These are phyloP conservation scores for Peromyscus attwateri DNA, from an alignment of 2,797 vertebrate species.

Conservation along the genomic window DNA sequence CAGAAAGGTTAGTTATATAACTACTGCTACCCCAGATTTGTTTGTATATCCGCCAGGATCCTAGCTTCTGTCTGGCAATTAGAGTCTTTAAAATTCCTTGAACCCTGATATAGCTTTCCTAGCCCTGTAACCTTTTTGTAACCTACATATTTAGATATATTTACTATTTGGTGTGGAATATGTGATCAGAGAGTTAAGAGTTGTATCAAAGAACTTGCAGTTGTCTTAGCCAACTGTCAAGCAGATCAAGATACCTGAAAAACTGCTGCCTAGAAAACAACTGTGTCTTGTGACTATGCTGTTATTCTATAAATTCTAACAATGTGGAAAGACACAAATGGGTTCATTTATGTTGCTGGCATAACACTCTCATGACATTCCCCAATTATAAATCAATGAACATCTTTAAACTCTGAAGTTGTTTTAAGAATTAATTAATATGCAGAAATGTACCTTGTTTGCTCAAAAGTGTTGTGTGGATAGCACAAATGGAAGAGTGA, in stretches of 20 bases:
- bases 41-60: neutral
- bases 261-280: neutral
- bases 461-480: neutral
- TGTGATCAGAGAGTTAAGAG: neutral
- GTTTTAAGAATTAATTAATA: slow-evolving; percentile 28
- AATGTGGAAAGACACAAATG: neutral
- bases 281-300: neutral
- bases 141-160: neutral
- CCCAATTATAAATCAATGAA: neutral
- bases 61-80: neutral
- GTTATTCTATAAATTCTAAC: neutral
- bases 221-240: neutral
- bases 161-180: neutral
- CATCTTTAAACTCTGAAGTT: neutral
- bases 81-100: neutral
- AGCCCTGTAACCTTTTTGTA: neutral
- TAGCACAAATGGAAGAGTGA: neutral
- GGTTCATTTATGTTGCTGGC: neutral
- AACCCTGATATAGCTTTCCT: neutral
- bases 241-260: neutral
- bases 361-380: neutral
- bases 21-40: neutral
- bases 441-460: neutral
- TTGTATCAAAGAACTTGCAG: neutral
- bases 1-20: neutral